Base-by-base conservation (phyloP, 92 coral and sea anemone species). In the Bergia sp. region DNA sequence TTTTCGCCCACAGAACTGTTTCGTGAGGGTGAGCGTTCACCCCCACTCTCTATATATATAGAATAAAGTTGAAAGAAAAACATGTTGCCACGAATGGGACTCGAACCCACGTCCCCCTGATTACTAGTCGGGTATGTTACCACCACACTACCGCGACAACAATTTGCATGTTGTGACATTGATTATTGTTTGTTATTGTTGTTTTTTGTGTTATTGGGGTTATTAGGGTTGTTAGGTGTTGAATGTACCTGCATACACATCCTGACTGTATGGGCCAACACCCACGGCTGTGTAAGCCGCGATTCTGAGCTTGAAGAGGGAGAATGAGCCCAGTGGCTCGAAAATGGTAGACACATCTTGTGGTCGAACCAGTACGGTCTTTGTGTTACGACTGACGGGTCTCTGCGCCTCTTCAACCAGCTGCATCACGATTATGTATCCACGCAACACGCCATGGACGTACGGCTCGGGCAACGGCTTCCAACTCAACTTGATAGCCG, bases 391-490 rank as follows among this genome's bases (percentile, higher is more conserved):
- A 38, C 18, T 44, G 50, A 69, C 88, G 15, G 15, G 29, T 42
- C 53, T 65, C 0, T 39, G n/a, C 7, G 53, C 74, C 5, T 82
- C 74, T 37, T 40, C 44, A 21, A 82, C 74, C 37, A 82, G 86
- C 18, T 82, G 73, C 50, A 64, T 4, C 37, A 37, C 16, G 18
- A 82, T 10, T 7, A 5, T 82, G 73, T 89, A 89, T 37, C 91
- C 91, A 4, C 71, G 67, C 40, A 89, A 29, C 83, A 82, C 43
- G 23, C 91, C 91, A 36, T 89, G 88, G 80, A 73, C 21, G 55
- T 45, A 57, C 10, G 38, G 57, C 23, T 4, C 36, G 21, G 74
- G 82, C 36, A 89, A 37, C 57, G 82, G 88, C 20, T 29, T 76
- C 91, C 91, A 89, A 4, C 4, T 9, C 23, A 89, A 72, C 61